Conservation (phyloP, 2,113 vertebrate genomes). For the Clarias batrachus region DNA sequence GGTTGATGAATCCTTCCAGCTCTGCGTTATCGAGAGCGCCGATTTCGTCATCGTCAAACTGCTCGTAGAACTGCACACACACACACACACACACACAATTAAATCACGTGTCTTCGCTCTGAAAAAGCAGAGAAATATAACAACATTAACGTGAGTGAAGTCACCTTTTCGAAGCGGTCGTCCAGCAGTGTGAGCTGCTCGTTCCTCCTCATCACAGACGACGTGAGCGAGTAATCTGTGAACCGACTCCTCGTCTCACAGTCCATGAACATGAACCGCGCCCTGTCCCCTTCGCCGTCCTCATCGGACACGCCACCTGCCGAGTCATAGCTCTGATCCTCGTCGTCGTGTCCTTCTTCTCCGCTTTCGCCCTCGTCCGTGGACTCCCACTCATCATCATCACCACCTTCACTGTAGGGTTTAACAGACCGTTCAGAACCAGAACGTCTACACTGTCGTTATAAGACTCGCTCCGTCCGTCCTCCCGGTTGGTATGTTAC, state of each 20-base stretch:
- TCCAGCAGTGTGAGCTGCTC: slow-evolving; percentile 91
- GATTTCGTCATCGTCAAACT: slow-evolving; percentile 96
- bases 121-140: background rate
- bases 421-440: background rate
- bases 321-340: slow-evolving; percentile 66
- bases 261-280: slow-evolving; percentile 81
- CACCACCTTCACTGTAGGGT: slow-evolving; percentile 46
- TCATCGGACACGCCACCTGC: slow-evolving; percentile 70
- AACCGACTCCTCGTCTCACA: slow-evolving; percentile 96
- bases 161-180: slow-evolving; percentile 93
- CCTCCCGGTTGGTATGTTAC: too few relatives aligned
- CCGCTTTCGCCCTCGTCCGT: slow-evolving; percentile 66
- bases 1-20: slow-evolving; percentile 87
- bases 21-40: slow-evolving; percentile 93
- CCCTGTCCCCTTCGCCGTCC: slow-evolving; percentile 48
- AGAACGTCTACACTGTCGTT: background rate
- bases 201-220: slow-evolving; percentile 91
- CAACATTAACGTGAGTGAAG: background rate
- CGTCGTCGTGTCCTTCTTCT: slow-evolving; percentile 49
- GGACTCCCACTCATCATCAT: slow-evolving; percentile 81
- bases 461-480: background rate
- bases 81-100: background rate
- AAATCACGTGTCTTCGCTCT: background rate
- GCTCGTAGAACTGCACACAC: slow-evolving; percentile 84
- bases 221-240: slow-evolving; percentile 92